Evolutionary conservation across 2,113 vertebrate genomes (phyloP).

Genomic region (Gymnocephalus cernua): DNA sequence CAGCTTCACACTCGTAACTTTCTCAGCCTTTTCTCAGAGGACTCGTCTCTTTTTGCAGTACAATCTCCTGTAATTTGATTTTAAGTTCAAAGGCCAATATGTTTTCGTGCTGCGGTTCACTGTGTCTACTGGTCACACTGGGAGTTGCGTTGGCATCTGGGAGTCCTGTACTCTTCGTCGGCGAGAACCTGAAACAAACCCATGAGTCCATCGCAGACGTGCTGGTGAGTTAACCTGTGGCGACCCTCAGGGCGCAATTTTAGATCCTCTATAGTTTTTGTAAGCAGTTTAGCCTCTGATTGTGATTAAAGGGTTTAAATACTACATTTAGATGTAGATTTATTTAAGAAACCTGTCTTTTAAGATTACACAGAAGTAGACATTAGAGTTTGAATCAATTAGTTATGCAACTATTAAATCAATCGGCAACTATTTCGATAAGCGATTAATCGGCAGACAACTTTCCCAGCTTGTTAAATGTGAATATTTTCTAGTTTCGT

Average conservation of each 20-base stretch:
- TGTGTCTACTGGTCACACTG: conserved; percentile 59
- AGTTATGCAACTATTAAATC: too few relatives aligned
- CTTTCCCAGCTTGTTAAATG: too few relatives aligned
- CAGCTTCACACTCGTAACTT: background rate
- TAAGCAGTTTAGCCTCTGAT: accelerated
- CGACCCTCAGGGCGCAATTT: conserved; percentile 2
- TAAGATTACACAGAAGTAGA: background rate
- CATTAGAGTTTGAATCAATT: too few relatives aligned
- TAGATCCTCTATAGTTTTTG: background rate
- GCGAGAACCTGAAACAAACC: accelerated
- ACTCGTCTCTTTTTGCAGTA: background rate
- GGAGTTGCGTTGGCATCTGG: conserved; percentile 11
- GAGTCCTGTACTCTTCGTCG: background rate
- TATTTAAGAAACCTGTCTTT: background rate
- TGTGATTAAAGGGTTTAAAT: background rate
- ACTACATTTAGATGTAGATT: background rate
- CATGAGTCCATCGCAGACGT: background rate
- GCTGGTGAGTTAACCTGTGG: conserved; percentile 66
- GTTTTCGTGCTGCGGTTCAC: conserved; percentile 20
- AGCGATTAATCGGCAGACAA: too few relatives aligned
- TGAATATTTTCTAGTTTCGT: too few relatives aligned
- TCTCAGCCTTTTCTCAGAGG: background rate
- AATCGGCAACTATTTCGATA: too few relatives aligned
- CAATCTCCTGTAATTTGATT: background rate
- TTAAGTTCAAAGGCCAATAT: conserved; percentile 20